A percentile compares a stretch with the other conserved stretches of the same genome.
Evolutionary conservation across 2,797 vertebrate genomes (phyloP).

Genomic region (Borostomias antarcticus): DNA sequence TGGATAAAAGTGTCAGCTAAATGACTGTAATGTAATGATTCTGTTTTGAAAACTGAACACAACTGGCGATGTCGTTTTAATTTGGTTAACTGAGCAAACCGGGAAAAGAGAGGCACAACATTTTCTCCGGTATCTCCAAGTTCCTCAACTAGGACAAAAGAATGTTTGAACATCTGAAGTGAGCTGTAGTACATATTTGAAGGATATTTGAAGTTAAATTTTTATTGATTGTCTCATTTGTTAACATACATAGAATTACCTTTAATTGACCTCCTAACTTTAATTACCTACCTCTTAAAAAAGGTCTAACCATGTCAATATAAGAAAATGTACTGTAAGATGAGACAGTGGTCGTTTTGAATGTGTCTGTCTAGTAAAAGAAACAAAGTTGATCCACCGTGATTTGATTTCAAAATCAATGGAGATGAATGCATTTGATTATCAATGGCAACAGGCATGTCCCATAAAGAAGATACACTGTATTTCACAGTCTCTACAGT

Average conservation of each 20-base stretch:
- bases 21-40: too few relatives aligned
- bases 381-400: background rate
- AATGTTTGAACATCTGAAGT: background rate
- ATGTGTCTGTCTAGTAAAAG: background rate
- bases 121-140: background rate
- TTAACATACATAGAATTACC: background rate
- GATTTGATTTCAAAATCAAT: conserved; percentile 24
- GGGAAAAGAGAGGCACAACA: conserved; percentile 6
- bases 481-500: too few relatives aligned
- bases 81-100: background rate
- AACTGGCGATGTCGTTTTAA: too few relatives aligned
- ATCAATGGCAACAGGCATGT: conserved; percentile 30
- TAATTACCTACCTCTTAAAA: too few relatives aligned
- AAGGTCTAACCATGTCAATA: too few relatives aligned
- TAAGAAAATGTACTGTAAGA: too few relatives aligned
- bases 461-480: conserved; percentile 9
- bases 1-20: too few relatives aligned
- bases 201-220: background rate
- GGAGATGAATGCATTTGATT: conserved; percentile 40
- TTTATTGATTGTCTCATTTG: conserved; percentile 18
- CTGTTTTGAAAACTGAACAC: too few relatives aligned
- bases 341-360: too few relatives aligned
- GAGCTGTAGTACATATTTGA: background rate
- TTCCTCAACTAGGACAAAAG: background rate
- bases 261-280: background rate